Base-by-base conservation (phyloP, 2,888 invertebrate species). In the Clepsis dumicolana region DNA sequence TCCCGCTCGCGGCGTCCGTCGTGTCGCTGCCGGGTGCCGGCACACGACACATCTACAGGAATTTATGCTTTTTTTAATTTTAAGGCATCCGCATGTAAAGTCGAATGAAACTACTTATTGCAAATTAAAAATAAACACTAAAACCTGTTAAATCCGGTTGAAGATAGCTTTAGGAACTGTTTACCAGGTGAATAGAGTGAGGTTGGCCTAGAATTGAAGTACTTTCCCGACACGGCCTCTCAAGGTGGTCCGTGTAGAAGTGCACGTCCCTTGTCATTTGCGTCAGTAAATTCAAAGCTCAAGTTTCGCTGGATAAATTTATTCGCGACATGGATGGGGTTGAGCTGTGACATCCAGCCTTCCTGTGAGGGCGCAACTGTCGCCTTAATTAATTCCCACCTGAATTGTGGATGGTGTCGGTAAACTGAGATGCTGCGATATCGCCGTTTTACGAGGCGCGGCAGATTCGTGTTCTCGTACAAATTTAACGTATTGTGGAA, bases 1-100 rank as follows among this genome's bases (percentile, higher is more conserved):
- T 88, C 86, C 83, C 84, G 81, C 81, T 25, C 16, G 52, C 7
- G 83, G 84, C 79, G 85, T 73, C 73, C 73, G 70, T 72, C 73
- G 72, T 73, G 69, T 65, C 64, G 65, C 62, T 65, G 65, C 73
- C 70, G 67, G 68, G n/a, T n/a, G n/a, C n/a, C n/a, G n/a, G n/a
- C n/a, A n/a, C 70, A 71, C 69, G 66, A 66, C 68, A 71, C 68
- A 71, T 59, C 72, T 57, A 69, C 69, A 75, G 64, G 71, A 75
- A 76, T 74, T 74, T 65, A 80, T 80, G 75, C 64, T 77, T 74
- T 73, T 67, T 21, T 52, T 52, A 54, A 14, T 18, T 18, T n/a
- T n/a, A n/a, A n/a, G n/a, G n/a, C 10, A 25, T 57, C 12, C 12
- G 27, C 12, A 16, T 38, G 7, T 18, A 18, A 8, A 44, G 29